Evolutionary conservation across 1,140 invertebrate species (phyloP).

Genomic region (Drosophila persimilis): DNA sequence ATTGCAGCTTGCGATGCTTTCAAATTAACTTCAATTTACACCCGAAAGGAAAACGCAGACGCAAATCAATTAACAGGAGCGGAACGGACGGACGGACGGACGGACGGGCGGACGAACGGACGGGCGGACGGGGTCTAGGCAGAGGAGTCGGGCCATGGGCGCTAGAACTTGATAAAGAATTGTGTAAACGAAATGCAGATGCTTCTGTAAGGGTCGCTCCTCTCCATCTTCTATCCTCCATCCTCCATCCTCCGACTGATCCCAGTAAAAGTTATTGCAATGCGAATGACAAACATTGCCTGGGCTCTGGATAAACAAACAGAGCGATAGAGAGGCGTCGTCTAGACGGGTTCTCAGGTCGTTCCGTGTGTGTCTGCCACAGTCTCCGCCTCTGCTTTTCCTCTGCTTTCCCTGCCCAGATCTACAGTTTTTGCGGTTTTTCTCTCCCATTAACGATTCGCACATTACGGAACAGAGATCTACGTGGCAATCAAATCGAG

Average conservation of each 20-base stretch:
- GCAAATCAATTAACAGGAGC: slow-evolving; percentile 70
- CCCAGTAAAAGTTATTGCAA: slow-evolving; percentile 73
- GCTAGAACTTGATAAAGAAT: slow-evolving; percentile 60
- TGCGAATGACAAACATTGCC: slow-evolving; percentile 75
- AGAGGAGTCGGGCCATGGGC: slow-evolving; percentile 20
- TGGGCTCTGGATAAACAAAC: slow-evolving; percentile 62
- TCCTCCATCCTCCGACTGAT: neutral
- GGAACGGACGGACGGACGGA: neutral
- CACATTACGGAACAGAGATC: slow-evolving; percentile 33
- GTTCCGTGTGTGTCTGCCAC: slow-evolving; percentile 7
- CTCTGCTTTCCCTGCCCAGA: neutral
- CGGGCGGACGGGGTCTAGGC: no score
- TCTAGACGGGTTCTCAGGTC: slow-evolving; percentile 41
- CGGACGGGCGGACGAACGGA: neutral
- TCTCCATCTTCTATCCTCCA: neutral
- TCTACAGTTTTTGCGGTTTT: slow-evolving; percentile 16
- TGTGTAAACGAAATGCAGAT: slow-evolving; percentile 74
- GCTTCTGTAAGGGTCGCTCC: slow-evolving; percentile 21
- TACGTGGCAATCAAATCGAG: slow-evolving; percentile 47
- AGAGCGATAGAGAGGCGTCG: slow-evolving; percentile 22
- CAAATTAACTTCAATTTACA: slow-evolving; percentile 77
- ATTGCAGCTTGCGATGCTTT: slow-evolving; percentile 48
- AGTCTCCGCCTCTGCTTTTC: neutral
- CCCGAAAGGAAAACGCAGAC: slow-evolving; percentile 31
- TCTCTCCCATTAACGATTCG: slow-evolving; percentile 39